Evolutionary conservation across 2,797 vertebrate genomes (phyloP), one percentile per base, ranked within the genome.

Genomic region (Argentina silus): DNA sequence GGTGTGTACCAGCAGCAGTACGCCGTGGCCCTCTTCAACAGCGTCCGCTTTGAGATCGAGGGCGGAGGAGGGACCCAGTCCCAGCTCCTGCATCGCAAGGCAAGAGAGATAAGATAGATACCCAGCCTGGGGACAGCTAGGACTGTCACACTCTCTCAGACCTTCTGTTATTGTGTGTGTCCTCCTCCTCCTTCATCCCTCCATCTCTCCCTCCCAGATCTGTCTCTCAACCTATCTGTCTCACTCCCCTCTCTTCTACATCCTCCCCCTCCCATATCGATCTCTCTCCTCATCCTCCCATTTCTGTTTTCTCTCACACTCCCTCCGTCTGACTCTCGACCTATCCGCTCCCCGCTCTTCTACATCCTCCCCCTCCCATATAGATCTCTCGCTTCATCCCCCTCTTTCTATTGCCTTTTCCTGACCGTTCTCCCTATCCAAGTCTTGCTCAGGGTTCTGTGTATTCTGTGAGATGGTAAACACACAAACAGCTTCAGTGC

Each of bases 1-100:
- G 85, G 57, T 0, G 86, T 95, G 73, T 99, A 96, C 0, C 81
- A 92, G 89, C 94, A 97, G 87, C 97, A 99, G 86, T 98, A 96
- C 1, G 94, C 95, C 0, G 95, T 98, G 0, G 96, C 96, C 0
- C 95, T 99, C 70, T 99, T 99, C 93, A 97, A 95, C 91, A 96
- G 93, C 1, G 93, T 98, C 59, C 96, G 97, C 53, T 96, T 92
- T 4, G 98, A 99, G 87, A 95, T 99, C 0, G 98, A 99, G 83
- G 98, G 95, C 69, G 91, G 94, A 0, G 95, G 95, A 3, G 90
- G 85, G 3, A 85, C 91, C 0, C 97, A 99, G 88, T 78, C 96
- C 0, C 98, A 99, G 90, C 95, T 99, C 67, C 94, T 99, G 0
- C 97, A 96, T 89, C 93, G 97, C 69, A 97, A 98, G 95, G 98